Evolutionary conservation across 2,797 vertebrate genomes (phyloP), one percentile per base, ranked within the genome.

Genomic region (Myotis vivesi): DNA sequence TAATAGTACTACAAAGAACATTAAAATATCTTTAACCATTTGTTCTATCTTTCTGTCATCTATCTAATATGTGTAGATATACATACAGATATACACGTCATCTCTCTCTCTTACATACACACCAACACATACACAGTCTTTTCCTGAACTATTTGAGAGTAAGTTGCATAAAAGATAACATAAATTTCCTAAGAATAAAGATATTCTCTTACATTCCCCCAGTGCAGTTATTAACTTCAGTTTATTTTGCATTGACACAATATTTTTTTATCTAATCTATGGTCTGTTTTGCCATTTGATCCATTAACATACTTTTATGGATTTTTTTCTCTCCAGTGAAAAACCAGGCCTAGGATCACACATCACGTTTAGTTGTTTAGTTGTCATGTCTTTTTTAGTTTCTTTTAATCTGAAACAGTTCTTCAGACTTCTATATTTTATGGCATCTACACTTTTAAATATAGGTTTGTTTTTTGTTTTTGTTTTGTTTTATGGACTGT

Each of bases 181-280:
- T 49, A 13, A 83, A 82, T 87, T 83, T 92, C 9, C 51, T 44
- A 88, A 90, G 64, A 90, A 55, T 86, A 90, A 85, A 49, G 33
- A 30, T 87, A 53, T n/a, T 87, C 11, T 76, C 25, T 57, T 44
- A 36, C 2, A 51, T 90, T 72, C 33, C 9, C 51, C 28, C 8
- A 30, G 17, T 84, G 46, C 22, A 36, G 28, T 75, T 92, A 55
- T 87, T 75, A 88, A 51, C 36, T 44, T 64, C 46, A 66, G 23
- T 66, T 16, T 71, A 12, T 75, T 94, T 84, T 76, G 57, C 23
- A 88, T 8, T 0, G 17, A 71, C 55, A 25, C 0, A 36, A 20
- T 87, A 51, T 5, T 94, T 92, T 82, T 36, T 3, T 38, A 22
- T 59, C 1, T 92, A 51, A 82, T 57, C 33, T 46, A 25, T 46